Base-by-base conservation (phyloP, 1,140 invertebrate genomes). In the Batillaria attramentaria region DNA sequence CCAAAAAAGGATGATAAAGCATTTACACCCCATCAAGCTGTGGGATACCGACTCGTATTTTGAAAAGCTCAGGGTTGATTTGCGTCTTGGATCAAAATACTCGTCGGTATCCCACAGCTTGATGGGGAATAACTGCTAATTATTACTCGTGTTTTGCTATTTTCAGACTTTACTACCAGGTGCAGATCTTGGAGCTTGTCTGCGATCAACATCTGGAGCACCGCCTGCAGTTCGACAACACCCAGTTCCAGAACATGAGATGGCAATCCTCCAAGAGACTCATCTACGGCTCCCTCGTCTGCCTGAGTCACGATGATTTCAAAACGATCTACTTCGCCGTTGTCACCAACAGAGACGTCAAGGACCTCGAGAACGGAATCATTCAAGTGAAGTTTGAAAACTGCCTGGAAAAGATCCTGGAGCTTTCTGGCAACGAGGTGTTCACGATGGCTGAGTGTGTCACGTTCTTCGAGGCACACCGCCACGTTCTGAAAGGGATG, bases 241-340 rank as follows among this genome's bases (percentile, higher is more conserved):
- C 78, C 4, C 73, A 80, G 4, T 74, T 91, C 24, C 65, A 81
- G 50, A 39, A 76, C 20, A 75, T 90, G 6, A 78, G 88, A 10
- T 91, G 90, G 90, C 72, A 88, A 60, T 66, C 66, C 35, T 91
- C 91, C 4, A 93, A 94, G 85, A 89, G 93, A 73, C 92, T 96
- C 43, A 92, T 95, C 84, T 94, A 90, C 88, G 95, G 95, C 0
- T 94, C 94, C 0, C 89, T 96, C n/a, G 83, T 96, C 0, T 93
- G 94, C 80, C 92, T 96, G 31, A 94, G 94, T 0, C 90, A 83
- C 24, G 93, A 95, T 84, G 92, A 94, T 69, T 96, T 95, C 86
- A 87, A 92, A 41, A 93, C 92, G 42, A 89, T 95, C 41, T 89
- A 94, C 66, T 93, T 95, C 80, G 95, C 93, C 24, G 94, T 93